phyloP scores from a whole-genome alignment of 30 jellyfish, hydroid and myxozoan genomes.

The Euphysa ruthae region DNA sequence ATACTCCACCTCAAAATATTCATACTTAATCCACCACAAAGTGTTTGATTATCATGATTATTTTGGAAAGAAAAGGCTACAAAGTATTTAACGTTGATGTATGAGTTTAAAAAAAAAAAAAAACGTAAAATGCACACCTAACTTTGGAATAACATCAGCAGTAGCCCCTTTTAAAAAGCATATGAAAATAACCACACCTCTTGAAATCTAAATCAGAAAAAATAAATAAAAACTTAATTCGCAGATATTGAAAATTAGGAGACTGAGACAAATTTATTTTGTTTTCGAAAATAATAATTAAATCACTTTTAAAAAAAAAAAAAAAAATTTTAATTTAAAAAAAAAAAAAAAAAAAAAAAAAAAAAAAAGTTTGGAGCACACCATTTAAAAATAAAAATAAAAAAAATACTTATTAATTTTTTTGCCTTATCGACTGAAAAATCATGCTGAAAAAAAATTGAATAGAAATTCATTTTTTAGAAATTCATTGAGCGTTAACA shows the following conservation, averaged over 20 bases:
- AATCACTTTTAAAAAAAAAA: no score
- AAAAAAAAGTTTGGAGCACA: neutral
- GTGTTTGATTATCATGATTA: no score
- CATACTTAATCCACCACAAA: no score
- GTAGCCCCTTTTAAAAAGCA: constrained; percentile 73
- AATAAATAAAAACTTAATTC: neutral
- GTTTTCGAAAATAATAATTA: no score
- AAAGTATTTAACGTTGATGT: no score
- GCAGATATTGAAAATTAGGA: no score
- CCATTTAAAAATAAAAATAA: neutral
- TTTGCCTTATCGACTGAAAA: no score
- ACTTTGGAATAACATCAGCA: constrained; percentile 15
- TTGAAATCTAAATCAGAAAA: constrained; percentile 45
- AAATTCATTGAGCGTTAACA: neutral
- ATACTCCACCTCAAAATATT: no score
- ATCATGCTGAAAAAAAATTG: neutral
- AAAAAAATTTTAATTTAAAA: neutral
- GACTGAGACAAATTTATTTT: no score
- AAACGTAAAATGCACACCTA: constrained; percentile 30
- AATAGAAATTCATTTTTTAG: neutral
- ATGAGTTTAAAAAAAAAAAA: neutral
- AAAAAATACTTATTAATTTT: neutral
- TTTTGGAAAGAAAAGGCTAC: no score
- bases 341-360: neutral
- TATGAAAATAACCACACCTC: constrained; percentile 74